phyloP scores from a whole-genome alignment of 2,797 vertebrate species.

The Babyrousa celebensis region DNA sequence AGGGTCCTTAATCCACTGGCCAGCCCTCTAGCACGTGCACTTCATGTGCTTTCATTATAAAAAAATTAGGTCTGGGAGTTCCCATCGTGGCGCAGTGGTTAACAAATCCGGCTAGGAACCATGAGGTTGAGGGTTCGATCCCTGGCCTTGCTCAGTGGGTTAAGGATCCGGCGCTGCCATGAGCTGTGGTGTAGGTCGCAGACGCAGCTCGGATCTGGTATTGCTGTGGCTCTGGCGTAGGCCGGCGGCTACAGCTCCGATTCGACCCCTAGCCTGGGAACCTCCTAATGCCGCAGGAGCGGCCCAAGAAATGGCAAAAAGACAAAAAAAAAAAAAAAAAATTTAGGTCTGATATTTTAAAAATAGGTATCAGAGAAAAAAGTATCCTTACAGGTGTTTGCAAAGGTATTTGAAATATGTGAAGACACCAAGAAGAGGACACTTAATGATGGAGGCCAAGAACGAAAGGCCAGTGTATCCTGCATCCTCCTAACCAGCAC shows the following conservation, averaged over 20 bases:
- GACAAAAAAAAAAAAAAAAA: background rate
- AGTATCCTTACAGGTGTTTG: background rate
- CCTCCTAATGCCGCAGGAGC: no score
- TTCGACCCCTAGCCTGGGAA: no score
- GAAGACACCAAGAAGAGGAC: background rate
- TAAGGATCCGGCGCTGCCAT: no score
- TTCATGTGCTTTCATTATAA: background rate
- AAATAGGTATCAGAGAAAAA: constrained; percentile 40
- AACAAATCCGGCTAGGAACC: no score
- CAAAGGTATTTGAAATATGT: constrained; percentile 48
- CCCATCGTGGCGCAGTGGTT: no score
- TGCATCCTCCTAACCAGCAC: background rate
- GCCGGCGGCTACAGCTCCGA: no score
- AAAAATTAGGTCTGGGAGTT: background rate
- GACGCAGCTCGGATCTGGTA: no score
- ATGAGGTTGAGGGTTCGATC: no score
- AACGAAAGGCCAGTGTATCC: background rate
- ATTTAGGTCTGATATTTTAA: background rate
- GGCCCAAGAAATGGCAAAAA: no score
- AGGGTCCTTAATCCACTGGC: background rate
- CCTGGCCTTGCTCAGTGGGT: no score
- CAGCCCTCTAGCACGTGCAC: background rate
- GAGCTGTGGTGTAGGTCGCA: no score
- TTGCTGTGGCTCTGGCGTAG: no score
- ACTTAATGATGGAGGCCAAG: background rate